Conservation (phyloP, 2,888 invertebrate species). For the Aquatica leii region DNA sequence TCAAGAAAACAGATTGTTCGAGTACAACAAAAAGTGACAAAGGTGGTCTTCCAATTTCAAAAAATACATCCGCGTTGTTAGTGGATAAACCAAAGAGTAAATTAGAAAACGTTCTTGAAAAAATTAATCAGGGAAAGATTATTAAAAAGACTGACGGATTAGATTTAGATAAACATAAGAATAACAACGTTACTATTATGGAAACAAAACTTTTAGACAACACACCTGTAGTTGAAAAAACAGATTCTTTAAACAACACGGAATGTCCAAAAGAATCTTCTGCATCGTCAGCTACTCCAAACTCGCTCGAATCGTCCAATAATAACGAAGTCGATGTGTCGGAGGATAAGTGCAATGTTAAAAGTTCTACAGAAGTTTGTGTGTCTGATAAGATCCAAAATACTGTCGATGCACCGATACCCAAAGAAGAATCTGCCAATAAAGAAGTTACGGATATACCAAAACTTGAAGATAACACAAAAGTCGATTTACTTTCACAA, state of each 20-base stretch:
- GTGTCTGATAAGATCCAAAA: too few species aligned
- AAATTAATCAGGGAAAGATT: slow-evolving; percentile 21
- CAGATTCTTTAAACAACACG: neutral
- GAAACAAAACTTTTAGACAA: neutral
- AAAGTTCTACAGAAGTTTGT: too few species aligned
- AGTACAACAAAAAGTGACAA: neutral
- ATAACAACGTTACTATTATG: neutral
- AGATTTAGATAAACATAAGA: slow-evolving; percentile 24
- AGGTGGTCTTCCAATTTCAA: slow-evolving; percentile 19
- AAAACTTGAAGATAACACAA: neutral
- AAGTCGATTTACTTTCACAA: neutral
- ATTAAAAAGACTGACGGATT: slow-evolving; percentile 30
- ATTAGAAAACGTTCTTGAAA: slow-evolving; percentile 22
- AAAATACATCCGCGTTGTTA: slow-evolving; percentile 7
- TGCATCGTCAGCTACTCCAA: too few species aligned
- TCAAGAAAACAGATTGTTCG: slow-evolving; percentile 3
- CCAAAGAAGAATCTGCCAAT: neutral
- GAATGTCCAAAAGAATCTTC: too few species aligned
- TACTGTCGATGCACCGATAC: too few species aligned
- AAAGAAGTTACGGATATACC: slow-evolving; percentile 1
- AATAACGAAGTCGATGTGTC: too few species aligned
- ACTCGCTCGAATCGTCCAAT: too few species aligned
- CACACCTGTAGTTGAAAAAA: too few species aligned
- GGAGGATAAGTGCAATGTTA: too few species aligned
- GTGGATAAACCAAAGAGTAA: slow-evolving; percentile 31